A percentile compares a stretch with the other conserved stretches of the same genome.
Evolutionary conservation across 2,113 vertebrate genomes (phyloP).

Genomic region (Pomatostomus ruficeps): DNA sequence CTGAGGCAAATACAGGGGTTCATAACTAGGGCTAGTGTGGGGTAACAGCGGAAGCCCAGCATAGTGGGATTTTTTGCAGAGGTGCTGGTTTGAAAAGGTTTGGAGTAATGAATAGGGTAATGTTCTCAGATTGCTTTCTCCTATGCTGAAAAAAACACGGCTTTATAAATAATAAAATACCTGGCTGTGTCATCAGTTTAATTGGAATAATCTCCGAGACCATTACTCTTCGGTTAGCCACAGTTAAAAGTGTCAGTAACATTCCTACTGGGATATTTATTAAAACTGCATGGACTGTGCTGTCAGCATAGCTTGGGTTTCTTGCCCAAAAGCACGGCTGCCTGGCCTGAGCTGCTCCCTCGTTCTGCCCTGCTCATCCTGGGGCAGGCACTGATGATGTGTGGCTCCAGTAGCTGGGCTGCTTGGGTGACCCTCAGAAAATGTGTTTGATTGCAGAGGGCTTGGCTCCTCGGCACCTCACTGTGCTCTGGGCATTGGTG

Average conservation of each 20-base stretch:
- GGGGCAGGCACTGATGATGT: not conserved
- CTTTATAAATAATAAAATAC: not conserved
- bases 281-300: not conserved
- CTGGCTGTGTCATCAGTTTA: not conserved
- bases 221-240: not conserved
- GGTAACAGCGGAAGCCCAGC: not conserved
- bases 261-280: not conserved
- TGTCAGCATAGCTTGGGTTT: not conserved
- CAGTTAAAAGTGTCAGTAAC: not conserved
- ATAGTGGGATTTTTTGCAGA: not conserved
- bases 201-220: not conserved
- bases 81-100: not conserved
- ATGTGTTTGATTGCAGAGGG: not conserved
- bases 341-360: not conserved
- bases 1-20: not conserved
- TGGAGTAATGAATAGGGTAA: not conserved
- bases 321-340: not conserved
- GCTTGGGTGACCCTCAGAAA: not conserved
- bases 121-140: not conserved
- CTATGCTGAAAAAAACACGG: not conserved
- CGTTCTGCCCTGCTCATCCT: not conserved
- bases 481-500: fast-evolving
- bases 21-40: not conserved
- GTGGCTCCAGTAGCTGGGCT: not conserved
- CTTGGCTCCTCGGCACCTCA: not conserved